Percentiles rank a stretch among this genome's conserved stretches.
These are phyloP conservation scores for Batillaria attramentaria DNA, from an alignment of 1,140 invertebrate genomes.

Conservation along the genomic window DNA sequence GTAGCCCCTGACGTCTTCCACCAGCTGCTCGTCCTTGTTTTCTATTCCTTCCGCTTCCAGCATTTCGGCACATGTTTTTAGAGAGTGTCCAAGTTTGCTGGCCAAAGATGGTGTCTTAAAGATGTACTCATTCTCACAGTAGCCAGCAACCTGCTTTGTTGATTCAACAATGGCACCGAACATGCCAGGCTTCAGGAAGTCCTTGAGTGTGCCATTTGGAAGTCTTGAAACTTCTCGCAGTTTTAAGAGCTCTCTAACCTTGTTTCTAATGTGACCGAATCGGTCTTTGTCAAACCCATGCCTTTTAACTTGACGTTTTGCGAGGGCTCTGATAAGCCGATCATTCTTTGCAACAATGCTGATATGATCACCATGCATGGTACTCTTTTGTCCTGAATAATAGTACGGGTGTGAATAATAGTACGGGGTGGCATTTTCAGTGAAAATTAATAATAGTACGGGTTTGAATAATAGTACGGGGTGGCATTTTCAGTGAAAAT, in stretches of 20 bases:
- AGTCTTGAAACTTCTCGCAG: not conserved
- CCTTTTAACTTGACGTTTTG: no score
- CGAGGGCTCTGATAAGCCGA: no score
- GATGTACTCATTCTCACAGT: not conserved
- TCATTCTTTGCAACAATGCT: no score
- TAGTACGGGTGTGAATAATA: no score
- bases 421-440: no score
- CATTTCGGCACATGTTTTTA: slow-evolving; percentile 15
- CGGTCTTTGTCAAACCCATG: no score
- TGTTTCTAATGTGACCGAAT: no score
- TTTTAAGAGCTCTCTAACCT: slow-evolving; percentile 22
- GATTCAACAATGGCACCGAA: not conserved
- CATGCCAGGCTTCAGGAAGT: not conserved
- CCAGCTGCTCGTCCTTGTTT: not conserved
- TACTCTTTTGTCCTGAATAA: no score
- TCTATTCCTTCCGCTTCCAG: slow-evolving; percentile 14
- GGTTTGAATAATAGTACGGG: no score
- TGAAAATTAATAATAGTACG: no score
- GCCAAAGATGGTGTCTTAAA: not conserved
- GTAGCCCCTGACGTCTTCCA: not conserved
- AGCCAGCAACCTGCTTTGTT: not conserved
- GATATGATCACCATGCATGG: no score
- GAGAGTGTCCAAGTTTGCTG: slow-evolving; percentile 7
- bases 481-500: no score
- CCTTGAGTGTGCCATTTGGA: not conserved